A percentile compares a stretch with the other conserved stretches of the same genome.
phyloP scores from a whole-genome alignment of 2,888 invertebrate genomes.

The Azorinus chamasolen region DNA sequence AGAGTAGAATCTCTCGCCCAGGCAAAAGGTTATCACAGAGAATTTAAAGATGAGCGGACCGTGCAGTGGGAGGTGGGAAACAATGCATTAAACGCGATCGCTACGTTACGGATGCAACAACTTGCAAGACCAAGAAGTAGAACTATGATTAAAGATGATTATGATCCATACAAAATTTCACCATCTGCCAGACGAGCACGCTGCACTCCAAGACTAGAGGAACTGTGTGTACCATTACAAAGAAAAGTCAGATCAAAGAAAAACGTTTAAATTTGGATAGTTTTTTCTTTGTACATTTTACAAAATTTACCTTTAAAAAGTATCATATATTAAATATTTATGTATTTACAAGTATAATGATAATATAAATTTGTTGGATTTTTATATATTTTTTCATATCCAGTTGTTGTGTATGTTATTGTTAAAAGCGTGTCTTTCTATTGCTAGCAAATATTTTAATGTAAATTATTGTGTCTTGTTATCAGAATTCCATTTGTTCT shows the following conservation, averaged over 20 bases:
- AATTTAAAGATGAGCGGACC: conserved; percentile 73
- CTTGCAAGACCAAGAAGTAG: conserved; percentile 81
- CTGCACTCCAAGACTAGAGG: conserved; percentile 78
- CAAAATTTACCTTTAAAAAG: no score
- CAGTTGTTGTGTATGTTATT: no score
- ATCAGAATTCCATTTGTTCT: no score
- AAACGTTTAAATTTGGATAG: conserved; percentile 64
- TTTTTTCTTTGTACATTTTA: conserved; percentile 51
- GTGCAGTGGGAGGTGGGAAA: conserved; percentile 78
- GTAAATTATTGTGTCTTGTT: no score
- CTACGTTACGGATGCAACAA: conserved; percentile 80
- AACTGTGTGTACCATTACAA: conserved; percentile 78
- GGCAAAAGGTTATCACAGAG: conserved; percentile 71
- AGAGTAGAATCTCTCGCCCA: conserved; percentile 77
- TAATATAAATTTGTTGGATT: no score
- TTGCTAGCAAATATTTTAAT: no score
- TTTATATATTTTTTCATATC: no score
- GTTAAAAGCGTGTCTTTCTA: no score
- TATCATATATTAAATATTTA: no score
- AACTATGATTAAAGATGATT: conserved; percentile 82
- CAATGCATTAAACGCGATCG: conserved; percentile 77
- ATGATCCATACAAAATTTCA: conserved; percentile 82
- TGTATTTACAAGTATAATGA: no score
- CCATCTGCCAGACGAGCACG: conserved; percentile 73
- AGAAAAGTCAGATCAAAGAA: conserved; percentile 79